Conservation (phyloP, 2,797 vertebrate genomes). For the Notamacropus eugenii region DNA sequence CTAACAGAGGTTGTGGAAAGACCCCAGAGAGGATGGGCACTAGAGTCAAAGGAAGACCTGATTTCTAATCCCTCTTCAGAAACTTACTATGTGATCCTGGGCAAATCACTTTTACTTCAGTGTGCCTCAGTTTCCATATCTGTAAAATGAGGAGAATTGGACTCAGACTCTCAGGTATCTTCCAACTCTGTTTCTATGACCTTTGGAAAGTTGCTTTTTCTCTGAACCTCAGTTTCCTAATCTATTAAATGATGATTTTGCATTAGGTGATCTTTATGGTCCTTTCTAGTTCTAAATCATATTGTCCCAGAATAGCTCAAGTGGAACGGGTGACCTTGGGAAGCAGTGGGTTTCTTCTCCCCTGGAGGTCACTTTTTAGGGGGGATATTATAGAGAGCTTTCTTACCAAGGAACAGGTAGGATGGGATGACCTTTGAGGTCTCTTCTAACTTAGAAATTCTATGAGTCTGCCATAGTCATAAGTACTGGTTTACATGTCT, state of each 20-base stretch:
- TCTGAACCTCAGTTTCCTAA: slow-evolving; percentile 23
- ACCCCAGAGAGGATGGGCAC: not conserved
- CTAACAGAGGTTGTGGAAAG: not conserved
- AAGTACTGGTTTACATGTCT: not conserved
- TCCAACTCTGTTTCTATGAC: not conserved
- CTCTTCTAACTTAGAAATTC: not conserved
- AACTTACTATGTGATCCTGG: not conserved
- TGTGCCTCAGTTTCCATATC: not conserved
- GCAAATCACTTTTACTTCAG: not conserved
- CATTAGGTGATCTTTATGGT: not conserved
- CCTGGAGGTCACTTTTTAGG: not conserved
- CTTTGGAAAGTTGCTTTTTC: not conserved
- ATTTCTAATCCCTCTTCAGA: not conserved
- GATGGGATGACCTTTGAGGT: not conserved
- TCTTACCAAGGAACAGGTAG: not conserved
- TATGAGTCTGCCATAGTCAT: not conserved
- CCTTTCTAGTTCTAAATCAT: not conserved
- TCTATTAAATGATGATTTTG: not conserved
- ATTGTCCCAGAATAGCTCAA: not conserved
- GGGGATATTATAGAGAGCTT: not conserved
- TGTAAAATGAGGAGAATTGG: not conserved
- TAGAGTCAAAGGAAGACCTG: not conserved
- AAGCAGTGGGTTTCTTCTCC: not conserved
- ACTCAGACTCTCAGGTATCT: not conserved
- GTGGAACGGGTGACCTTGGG: not conserved